phyloP scores from a whole-genome alignment of 2,113 vertebrate species.

The Prietella phreatophila region DNA sequence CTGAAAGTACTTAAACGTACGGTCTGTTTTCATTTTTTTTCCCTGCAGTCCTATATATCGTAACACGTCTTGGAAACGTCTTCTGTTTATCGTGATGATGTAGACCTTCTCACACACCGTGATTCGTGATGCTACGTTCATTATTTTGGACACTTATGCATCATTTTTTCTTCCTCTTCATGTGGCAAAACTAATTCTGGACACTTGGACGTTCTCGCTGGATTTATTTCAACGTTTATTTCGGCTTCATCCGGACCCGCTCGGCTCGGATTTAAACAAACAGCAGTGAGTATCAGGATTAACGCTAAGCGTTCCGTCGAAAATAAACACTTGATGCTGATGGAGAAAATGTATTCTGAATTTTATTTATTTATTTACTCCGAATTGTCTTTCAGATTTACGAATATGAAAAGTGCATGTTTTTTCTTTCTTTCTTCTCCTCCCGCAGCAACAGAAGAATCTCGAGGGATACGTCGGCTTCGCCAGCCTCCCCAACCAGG shows the following conservation, averaged over 20 bases:
- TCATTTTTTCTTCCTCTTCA: not conserved
- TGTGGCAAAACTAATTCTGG: conserved; percentile 42
- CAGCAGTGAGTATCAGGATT: conserved; percentile 88
- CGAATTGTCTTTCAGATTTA: not conserved
- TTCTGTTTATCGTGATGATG: not conserved
- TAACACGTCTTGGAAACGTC: not conserved
- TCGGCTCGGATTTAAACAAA: conserved; percentile 63
- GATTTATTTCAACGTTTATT: conserved; percentile 28
- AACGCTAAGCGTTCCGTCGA: not conserved
- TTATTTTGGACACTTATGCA: not conserved
- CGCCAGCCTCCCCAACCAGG: conserved; percentile 98
- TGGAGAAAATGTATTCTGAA: not conserved
- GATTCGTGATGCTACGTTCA: not conserved
- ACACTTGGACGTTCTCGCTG: conserved; percentile 36
- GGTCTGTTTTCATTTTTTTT: not conserved
- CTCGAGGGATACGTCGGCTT: conserved; percentile 99
- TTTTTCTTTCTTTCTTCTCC: no score
- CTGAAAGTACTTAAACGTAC: not conserved
- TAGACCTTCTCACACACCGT: not conserved
- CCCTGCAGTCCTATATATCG: not conserved
- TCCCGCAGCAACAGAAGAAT: conserved; percentile 92
- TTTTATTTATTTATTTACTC: not conserved
- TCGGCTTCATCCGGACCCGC: conserved; percentile 34
- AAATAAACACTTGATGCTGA: not conserved
- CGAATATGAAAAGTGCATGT: not conserved